Conservation (phyloP, 2,888 invertebrate species). For the Pseudococcus viburni region DNA sequence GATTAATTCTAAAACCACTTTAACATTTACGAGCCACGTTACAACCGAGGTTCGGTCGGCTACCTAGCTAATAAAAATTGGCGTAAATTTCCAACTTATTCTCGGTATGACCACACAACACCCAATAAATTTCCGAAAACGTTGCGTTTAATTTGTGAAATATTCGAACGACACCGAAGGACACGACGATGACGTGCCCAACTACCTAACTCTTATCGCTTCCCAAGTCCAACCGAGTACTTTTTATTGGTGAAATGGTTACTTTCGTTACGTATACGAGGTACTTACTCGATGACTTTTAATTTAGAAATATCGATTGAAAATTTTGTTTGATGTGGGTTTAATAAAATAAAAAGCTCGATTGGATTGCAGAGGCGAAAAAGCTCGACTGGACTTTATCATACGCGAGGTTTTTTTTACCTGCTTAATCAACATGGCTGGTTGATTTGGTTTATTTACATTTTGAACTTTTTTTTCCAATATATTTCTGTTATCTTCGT, state of each 20-base stretch:
- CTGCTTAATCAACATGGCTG: neutral
- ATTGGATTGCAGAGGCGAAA: neutral
- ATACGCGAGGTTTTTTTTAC: conserved; percentile 12
- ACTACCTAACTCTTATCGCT: neutral
- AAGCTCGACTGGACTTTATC: neutral
- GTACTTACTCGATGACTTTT: neutral
- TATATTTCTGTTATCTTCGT: conserved; percentile 38
- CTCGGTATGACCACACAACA: too few species aligned
- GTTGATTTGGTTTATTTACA: conserved; percentile 41
- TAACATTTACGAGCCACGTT: too few species aligned
- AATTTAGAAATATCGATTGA: conserved; percentile 15
- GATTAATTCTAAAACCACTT: too few species aligned
- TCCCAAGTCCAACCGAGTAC: too few species aligned
- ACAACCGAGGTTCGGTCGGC: too few species aligned
- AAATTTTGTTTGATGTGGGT: conserved; percentile 21
- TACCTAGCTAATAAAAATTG: neutral
- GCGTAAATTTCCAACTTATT: neutral
- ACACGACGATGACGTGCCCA: neutral
- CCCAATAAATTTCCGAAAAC: too few species aligned
- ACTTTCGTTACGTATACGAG: neutral
- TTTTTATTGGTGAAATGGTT: neutral
- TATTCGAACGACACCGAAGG: neutral
- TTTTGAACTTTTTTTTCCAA: conserved; percentile 21
- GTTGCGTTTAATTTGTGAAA: too few species aligned
- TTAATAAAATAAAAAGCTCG: conserved; percentile 21